These are phyloP conservation scores for Galleria mellonella DNA, from an alignment of 1,140 invertebrate genomes.

Conservation along the genomic window DNA sequence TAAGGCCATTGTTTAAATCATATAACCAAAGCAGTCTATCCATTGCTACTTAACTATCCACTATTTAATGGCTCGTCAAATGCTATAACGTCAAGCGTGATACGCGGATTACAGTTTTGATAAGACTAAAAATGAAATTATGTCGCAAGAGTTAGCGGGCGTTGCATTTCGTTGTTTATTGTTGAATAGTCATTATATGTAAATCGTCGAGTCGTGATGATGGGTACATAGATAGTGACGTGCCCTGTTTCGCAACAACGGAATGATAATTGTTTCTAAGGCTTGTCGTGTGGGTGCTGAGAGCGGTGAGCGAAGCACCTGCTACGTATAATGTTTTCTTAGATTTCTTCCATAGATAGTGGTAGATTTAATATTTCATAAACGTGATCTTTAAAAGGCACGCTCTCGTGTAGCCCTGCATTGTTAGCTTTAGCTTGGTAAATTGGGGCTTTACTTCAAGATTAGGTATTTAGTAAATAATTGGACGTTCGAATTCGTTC, in stretches of 20 bases:
- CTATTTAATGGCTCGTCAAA: no score
- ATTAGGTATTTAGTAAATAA: no score
- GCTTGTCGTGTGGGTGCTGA: constrained; percentile 41
- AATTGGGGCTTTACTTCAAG: no score
- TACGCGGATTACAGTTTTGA: constrained; percentile 12
- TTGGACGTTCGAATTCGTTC: no score
- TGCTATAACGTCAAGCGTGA: neutral
- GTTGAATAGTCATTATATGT: constrained; percentile 72
- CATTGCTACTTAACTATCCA: no score
- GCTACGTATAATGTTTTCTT: constrained; percentile 10
- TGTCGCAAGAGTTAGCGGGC: constrained; percentile 32
- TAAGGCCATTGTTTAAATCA: no score
- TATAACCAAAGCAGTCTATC: no score
- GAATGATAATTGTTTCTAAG: constrained; percentile 62
- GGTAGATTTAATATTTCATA: constrained; percentile 61
- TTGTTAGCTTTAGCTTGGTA: neutral
- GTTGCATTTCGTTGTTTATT: constrained; percentile 59
- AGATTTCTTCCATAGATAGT: constrained; percentile 25
- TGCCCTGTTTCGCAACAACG: constrained; percentile 59
- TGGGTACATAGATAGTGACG: constrained; percentile 61
- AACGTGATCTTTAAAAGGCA: constrained; percentile 51
- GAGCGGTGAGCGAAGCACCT: constrained; percentile 29
- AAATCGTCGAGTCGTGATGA: constrained; percentile 69
- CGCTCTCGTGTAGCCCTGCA: constrained; percentile 37
- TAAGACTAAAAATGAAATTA: constrained; percentile 32